Evolutionary conservation across 1,140 invertebrate species (phyloP), one percentile per base, ranked within the genome.

Genomic region (Riptortus pedestris): DNA sequence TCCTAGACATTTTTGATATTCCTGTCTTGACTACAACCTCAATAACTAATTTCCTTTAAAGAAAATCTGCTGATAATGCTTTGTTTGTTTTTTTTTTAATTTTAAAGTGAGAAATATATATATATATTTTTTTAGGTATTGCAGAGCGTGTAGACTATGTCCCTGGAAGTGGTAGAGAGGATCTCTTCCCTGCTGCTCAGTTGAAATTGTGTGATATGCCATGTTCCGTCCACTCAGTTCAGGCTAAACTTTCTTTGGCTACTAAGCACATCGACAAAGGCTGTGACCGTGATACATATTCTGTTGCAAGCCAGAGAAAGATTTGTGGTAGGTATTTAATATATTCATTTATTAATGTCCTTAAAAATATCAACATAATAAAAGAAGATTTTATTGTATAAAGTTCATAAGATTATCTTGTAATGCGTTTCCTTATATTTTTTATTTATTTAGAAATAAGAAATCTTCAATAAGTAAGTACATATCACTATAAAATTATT

Each of bases 281-380:
- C 47, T 96, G 93, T 76, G 93, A 96, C 73, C 75, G 92, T 4
- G 92, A 96, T 73, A 94, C 92, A 0, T 94, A 94, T 72, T 87
- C 87, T 4, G 85, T 94, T 16, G 83, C 87, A 64, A 88, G 87
- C 16, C 92, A 95, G 76, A 77, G 90, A n/a, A 91, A 91, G 74
- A 78, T 94, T 0, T 95, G 93, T 76, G 91, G 90, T 79, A 73
- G 74, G 77, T 73, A 48, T 43, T n/a, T n/a, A n/a, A n/a, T n/a
- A n/a, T n/a, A n/a, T n/a, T n/a, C n/a, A n/a, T n/a, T n/a, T n/a
- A 62, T 7, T 16, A 24, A 24, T 59, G 38, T 62, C 1, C 3
- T n/a, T n/a, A n/a, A n/a, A 11, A 43, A 43, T 43, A 43, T 43
- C n/a, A 43, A 43, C n/a, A 43, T 43, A 43, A 43, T 43, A 43